These are phyloP conservation scores for Branchellion lobata DNA, from an alignment of 2,888 invertebrate species.

Conservation along the genomic window DNA sequence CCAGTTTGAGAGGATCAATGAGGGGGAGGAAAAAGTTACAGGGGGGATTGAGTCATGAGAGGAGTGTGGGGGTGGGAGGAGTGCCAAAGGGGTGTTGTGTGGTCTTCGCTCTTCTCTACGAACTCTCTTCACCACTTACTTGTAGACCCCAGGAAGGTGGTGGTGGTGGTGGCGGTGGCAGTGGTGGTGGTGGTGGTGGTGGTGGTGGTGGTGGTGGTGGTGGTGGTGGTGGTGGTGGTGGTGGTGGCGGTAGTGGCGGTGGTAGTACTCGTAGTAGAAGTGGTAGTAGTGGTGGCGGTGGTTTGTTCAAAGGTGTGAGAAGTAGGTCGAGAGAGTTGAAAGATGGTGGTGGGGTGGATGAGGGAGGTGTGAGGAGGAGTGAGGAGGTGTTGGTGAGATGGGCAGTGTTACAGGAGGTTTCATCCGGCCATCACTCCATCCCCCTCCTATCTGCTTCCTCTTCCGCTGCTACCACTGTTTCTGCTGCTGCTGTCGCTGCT, in stretches of 20 bases:
- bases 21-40: not conserved
- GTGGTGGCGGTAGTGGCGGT: no score
- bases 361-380: no score
- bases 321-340: no score
- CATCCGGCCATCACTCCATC: not conserved
- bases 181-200: not conserved
- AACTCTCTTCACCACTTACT: not conserved
- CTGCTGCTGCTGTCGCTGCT: no score
- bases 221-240: no score
- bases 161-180: not conserved
- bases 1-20: no score
- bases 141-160: not conserved
- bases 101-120: not conserved
- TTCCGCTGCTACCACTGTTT: no score
- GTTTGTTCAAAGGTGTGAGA: no score
- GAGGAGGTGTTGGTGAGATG: slow-evolving; percentile 10
- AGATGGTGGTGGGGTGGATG: no score
- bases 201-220: no score
- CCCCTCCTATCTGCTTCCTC: not conserved
- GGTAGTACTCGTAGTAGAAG: no score
- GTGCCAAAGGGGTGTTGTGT: not conserved
- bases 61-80: not conserved
- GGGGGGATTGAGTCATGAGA: not conserved
- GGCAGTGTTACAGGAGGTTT: not conserved
- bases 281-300: no score